Conservation (phyloP, 2,113 vertebrate species). For the Odontesthes bonariensis region DNA sequence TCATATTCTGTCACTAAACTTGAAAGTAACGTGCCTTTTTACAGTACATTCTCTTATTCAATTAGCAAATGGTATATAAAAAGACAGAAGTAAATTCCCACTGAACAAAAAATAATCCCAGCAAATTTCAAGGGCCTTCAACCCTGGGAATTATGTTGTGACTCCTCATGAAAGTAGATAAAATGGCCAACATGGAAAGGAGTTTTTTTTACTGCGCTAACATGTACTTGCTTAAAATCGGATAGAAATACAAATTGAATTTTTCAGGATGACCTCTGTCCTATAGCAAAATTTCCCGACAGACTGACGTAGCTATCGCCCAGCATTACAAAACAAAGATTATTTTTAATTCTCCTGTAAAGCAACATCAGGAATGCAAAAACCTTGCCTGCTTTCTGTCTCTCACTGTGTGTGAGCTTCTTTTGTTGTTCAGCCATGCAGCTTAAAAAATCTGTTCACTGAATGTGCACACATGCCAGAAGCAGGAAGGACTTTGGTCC, state of each 20-base stretch:
- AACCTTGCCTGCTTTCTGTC: neutral
- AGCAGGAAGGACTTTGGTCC: neutral
- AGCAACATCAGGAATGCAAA: neutral
- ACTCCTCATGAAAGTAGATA: slow-evolving; percentile 5
- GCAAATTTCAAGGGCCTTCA: no score
- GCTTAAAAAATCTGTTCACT: neutral
- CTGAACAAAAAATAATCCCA: no score
- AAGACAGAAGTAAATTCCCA: no score
- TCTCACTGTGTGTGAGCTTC: accelerated
- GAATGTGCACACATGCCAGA: neutral
- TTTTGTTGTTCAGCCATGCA: no score
- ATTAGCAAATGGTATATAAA: no score
- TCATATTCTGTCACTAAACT: no score
- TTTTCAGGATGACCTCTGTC: neutral
- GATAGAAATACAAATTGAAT: neutral
- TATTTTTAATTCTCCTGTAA: neutral
- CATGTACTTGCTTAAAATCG: no score
- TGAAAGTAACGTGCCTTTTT: no score
- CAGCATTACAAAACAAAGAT: no score
- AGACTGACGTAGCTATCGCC: neutral
- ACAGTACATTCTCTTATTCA: no score
- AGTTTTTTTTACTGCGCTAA: neutral
- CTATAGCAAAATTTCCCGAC: neutral
- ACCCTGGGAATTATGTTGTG: neutral
- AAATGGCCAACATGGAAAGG: neutral